Evolutionary conservation across 2,888 invertebrate species (phyloP).

Genomic region (Portevinia maculata): DNA sequence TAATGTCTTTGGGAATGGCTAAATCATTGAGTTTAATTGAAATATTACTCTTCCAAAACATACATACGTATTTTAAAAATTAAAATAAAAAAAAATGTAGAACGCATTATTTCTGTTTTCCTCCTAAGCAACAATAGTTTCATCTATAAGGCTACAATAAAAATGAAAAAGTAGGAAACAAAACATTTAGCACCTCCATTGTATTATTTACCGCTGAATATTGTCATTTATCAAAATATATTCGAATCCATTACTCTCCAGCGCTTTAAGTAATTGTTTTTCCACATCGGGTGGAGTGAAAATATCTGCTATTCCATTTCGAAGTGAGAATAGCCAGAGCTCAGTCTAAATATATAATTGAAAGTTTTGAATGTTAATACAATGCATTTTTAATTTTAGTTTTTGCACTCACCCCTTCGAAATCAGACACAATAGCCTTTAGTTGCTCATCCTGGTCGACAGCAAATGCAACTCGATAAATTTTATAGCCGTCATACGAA

Average conservation of each 20-base stretch:
- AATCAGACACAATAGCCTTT: not conserved
- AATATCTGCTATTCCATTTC: conserved; percentile 8
- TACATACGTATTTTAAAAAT: too few species aligned
- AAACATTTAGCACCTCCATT: not conserved
- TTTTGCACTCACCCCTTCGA: conserved; percentile 6
- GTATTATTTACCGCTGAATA: not conserved
- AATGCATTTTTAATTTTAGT: not conserved
- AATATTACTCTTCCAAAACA: too few species aligned
- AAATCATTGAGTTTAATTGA: too few species aligned
- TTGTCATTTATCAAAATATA: not conserved
- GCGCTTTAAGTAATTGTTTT: not conserved
- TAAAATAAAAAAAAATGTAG: not conserved
- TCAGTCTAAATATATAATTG: conserved; percentile 11
- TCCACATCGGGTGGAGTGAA: conserved; percentile 15
- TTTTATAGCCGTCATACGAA: conserved; percentile 19
- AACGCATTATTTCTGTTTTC: not conserved
- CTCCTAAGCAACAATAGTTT: not conserved
- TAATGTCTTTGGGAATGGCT: too few species aligned
- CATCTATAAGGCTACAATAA: conserved; percentile 12
- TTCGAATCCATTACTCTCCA: not conserved
- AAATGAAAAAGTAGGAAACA: not conserved
- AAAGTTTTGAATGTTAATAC: not conserved
- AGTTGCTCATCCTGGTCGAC: not conserved
- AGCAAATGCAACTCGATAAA: conserved; percentile 15
- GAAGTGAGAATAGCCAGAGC: conserved; percentile 12